phyloP scores from a whole-genome alignment of 2,888 invertebrate species.

The Matsumyia berberina region DNA sequence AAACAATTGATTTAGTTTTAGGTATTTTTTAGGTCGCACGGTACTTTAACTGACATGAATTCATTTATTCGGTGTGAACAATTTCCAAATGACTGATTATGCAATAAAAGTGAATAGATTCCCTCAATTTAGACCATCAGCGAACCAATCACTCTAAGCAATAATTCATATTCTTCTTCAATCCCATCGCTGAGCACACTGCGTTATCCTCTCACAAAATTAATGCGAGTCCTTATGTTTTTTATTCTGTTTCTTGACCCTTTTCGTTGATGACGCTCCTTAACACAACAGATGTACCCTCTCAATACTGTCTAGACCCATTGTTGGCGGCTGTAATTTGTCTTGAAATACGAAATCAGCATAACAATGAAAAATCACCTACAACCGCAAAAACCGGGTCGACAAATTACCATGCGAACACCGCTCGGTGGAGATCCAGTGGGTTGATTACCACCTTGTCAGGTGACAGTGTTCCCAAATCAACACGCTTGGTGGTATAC shows the following conservation, averaged over 20 bases:
- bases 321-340: constrained; percentile 13
- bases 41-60: too few species aligned
- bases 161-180: too few species aligned
- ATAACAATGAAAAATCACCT: constrained; percentile 8
- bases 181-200: too few species aligned
- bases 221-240: too few species aligned
- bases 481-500: not conserved
- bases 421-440: not conserved
- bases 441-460: not conserved
- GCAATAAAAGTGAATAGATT: too few species aligned
- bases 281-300: not conserved
- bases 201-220: too few species aligned
- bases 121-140: too few species aligned
- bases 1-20: too few species aligned
- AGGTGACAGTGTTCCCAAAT: constrained; percentile 2
- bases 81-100: too few species aligned
- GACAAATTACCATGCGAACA: constrained; percentile 2
- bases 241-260: not conserved
- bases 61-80: too few species aligned
- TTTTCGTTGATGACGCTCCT: not conserved
- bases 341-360: constrained; percentile 8
- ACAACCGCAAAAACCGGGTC: not conserved
- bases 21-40: too few species aligned
- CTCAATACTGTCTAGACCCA: constrained; percentile 10
- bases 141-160: too few species aligned